Evolutionary conservation across 1,140 invertebrate genomes (phyloP).

Genomic region (Leptinotarsa lineolata): DNA sequence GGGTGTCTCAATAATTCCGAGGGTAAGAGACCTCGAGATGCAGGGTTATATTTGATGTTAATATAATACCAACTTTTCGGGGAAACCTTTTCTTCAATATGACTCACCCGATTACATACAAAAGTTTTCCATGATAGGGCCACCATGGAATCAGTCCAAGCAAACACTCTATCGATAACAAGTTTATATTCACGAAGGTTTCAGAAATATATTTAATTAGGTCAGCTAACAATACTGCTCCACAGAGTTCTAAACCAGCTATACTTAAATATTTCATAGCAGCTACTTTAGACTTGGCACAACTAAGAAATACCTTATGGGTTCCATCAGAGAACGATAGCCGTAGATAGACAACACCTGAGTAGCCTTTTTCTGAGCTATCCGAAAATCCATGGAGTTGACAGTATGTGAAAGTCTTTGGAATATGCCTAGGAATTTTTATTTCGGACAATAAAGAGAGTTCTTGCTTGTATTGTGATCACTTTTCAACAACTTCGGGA

Average conservation of each 20-base stretch:
- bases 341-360: too few relatives aligned
- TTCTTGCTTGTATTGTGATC: too few relatives aligned
- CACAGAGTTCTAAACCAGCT: neutral
- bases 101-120: slow-evolving; percentile 22
- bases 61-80: slow-evolving; percentile 19
- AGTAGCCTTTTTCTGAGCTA: too few relatives aligned
- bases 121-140: slow-evolving; percentile 25
- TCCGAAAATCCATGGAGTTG: too few relatives aligned
- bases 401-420: too few relatives aligned
- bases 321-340: too few relatives aligned
- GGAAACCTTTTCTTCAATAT: slow-evolving; percentile 21
- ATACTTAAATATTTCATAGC: neutral
- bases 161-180: slow-evolving; percentile 14
- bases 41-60: slow-evolving; percentile 9
- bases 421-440: too few relatives aligned
- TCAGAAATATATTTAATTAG: neutral
- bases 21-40: slow-evolving; percentile 11
- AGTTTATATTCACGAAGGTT: neutral
- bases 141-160: slow-evolving; percentile 28
- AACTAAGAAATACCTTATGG: too few relatives aligned
- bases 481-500: too few relatives aligned
- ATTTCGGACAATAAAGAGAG: too few relatives aligned
- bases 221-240: too few relatives aligned
- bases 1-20: slow-evolving; percentile 12
- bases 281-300: too few relatives aligned